phyloP scores from a whole-genome alignment of 2,113 vertebrate species.

The Oreochromis aureus region DNA sequence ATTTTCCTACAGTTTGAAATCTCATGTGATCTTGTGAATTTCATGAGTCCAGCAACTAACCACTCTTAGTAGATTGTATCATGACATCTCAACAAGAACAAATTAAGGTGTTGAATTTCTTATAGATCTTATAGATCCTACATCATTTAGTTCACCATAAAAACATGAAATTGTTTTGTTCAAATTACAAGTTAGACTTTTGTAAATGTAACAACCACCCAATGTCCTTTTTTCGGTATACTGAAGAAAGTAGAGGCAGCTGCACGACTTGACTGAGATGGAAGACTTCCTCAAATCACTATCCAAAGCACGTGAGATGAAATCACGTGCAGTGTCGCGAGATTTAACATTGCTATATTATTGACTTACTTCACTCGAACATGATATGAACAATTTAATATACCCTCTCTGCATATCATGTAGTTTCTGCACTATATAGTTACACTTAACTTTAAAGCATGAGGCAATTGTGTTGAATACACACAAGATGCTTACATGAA shows the following conservation, averaged over 20 bases:
- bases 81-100: background rate
- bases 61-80: background rate
- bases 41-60: background rate
- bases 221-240: no score
- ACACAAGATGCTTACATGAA: rapidly evolving
- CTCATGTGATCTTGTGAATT: background rate
- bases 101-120: background rate
- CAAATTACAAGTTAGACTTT: no score
- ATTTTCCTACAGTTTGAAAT: background rate
- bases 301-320: no score
- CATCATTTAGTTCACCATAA: background rate
- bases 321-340: no score
- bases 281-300: no score
- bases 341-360: no score
- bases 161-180: no score
- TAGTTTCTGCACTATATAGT: background rate
- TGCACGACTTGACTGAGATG: no score
- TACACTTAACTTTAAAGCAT: background rate
- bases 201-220: no score
- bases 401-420: background rate
- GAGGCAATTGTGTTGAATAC: background rate
- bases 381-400: background rate
- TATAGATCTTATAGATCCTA: background rate
- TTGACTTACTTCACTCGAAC: no score
- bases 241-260: no score